Conservation (phyloP, 30 jellyfish, hydroid and myxozoan genomes). For the Chironex yamaguchii region DNA sequence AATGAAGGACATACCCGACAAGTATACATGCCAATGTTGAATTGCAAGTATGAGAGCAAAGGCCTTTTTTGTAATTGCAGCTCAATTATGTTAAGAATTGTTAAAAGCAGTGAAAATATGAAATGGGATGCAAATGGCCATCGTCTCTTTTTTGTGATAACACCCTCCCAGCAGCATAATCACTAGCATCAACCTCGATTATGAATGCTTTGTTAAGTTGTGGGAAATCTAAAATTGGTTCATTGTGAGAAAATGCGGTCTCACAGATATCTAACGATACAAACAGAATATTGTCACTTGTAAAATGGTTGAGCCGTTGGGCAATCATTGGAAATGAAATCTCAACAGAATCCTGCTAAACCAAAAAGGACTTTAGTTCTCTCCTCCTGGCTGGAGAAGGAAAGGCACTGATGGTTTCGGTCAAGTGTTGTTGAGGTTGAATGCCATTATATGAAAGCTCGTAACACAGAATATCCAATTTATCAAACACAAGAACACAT, state of each 20-base stretch:
- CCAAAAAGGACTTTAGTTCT: slow-evolving; percentile 3
- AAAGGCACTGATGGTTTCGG: slow-evolving; percentile 9
- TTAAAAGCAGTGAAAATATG: slow-evolving; percentile 26
- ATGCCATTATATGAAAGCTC: slow-evolving; percentile 49
- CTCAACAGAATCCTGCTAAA: neutral
- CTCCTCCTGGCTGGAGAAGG: slow-evolving; percentile 23
- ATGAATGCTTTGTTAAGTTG: neutral
- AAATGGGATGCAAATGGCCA: slow-evolving; percentile 5
- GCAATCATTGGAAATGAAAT: neutral
- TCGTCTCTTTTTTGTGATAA: neutral
- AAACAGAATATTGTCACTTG: neutral
- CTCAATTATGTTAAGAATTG: slow-evolving; percentile 8
- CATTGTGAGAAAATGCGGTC: too few relatives aligned
- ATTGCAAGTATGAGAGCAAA: neutral
- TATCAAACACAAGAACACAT: slow-evolving; percentile 4
- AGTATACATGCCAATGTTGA: slow-evolving; percentile 5
- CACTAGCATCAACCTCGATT: neutral
- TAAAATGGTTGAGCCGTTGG: neutral
- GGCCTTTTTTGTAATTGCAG: neutral
- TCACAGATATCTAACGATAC: neutral
- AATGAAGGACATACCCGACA: neutral
- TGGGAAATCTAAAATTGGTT: neutral
- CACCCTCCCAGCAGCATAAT: neutral
- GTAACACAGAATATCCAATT: slow-evolving; percentile 16
- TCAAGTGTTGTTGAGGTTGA: slow-evolving; percentile 40